A percentile compares a stretch with the other conserved stretches of the same genome.
phyloP scores from a whole-genome alignment of 2,113 vertebrate species.

The Meriones unguiculatus region DNA sequence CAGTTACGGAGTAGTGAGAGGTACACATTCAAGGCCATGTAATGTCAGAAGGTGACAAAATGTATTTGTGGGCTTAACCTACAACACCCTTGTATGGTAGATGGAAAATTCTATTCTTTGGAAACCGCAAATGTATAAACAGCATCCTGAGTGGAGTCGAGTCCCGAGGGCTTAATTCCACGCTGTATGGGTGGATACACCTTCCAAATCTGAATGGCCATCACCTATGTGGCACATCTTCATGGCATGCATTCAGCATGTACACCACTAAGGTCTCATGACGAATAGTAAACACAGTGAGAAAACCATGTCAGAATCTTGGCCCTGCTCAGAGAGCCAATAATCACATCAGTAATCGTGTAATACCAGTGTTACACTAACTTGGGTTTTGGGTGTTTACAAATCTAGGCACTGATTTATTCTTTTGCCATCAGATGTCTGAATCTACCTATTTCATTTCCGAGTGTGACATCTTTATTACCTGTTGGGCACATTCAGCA shows the following conservation, averaged over 20 bases:
- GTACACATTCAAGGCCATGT: not conserved
- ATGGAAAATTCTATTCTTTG: not conserved
- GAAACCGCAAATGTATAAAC: not conserved
- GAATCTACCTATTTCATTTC: conserved; percentile 66
- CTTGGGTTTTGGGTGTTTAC: conserved; percentile 50
- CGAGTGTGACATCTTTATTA: conserved; percentile 72
- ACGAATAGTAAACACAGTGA: not conserved
- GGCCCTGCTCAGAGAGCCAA: not conserved
- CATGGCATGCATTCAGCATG: not conserved
- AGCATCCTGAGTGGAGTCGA: not conserved
- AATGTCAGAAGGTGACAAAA: no score
- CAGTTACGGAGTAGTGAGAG: not conserved
- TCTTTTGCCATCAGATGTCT: conserved; percentile 68
- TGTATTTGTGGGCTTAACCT: not conserved
- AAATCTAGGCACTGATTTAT: conserved; percentile 51
- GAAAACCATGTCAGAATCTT: not conserved
- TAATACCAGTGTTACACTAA: not conserved
- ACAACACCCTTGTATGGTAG: not conserved
- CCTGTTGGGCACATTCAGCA: conserved; percentile 70
- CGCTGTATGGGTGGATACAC: not conserved
- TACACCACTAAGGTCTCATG: not conserved
- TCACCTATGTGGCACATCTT: not conserved
- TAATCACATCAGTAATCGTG: conserved; percentile 35
- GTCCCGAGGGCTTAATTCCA: not conserved
- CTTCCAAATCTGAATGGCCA: not conserved